Conservation (phyloP, 1,140 invertebrate species). For the Drosophila cardini region DNA sequence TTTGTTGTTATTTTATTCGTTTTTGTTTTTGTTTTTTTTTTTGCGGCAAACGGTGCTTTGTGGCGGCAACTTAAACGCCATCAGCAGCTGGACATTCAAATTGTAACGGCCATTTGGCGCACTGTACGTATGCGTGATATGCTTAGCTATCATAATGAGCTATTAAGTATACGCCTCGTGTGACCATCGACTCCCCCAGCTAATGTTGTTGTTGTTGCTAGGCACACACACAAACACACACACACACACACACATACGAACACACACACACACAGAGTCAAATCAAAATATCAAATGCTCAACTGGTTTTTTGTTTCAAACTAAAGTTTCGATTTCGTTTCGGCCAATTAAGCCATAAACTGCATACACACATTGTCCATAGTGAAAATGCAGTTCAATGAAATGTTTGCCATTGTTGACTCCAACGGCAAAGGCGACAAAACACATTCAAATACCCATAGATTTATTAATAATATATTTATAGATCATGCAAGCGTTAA, state of each 20-base stretch:
- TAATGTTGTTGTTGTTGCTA: slow-evolving; percentile 2
- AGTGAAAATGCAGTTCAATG: slow-evolving; percentile 69
- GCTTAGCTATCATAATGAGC: slow-evolving; percentile 49
- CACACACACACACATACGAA: not conserved
- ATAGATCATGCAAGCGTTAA: slow-evolving; percentile 1
- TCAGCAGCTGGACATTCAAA: slow-evolving; percentile 53
- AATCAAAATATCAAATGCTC: slow-evolving; percentile 47
- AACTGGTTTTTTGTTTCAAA: slow-evolving; percentile 54
- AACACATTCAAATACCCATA: not conserved
- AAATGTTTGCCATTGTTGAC: slow-evolving; percentile 45
- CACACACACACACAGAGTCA: not conserved
- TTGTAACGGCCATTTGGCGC: slow-evolving; percentile 71
- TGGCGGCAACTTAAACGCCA: slow-evolving; percentile 35
- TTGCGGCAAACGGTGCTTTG: slow-evolving; percentile 29
- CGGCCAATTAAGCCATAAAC: slow-evolving; percentile 75
- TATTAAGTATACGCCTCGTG: slow-evolving; percentile 37
- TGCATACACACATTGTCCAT: slow-evolving; percentile 11
- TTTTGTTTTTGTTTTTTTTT: slow-evolving; percentile 14
- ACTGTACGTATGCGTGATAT: slow-evolving; percentile 72
- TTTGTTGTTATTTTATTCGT: no score
- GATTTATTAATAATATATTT: slow-evolving; percentile 13
- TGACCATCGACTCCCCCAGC: not conserved
- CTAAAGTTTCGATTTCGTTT: slow-evolving; percentile 54
- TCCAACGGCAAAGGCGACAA: not conserved
- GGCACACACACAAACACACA: not conserved